phyloP scores from a whole-genome alignment of 2,113 vertebrate genomes.

The Zeus faber region DNA sequence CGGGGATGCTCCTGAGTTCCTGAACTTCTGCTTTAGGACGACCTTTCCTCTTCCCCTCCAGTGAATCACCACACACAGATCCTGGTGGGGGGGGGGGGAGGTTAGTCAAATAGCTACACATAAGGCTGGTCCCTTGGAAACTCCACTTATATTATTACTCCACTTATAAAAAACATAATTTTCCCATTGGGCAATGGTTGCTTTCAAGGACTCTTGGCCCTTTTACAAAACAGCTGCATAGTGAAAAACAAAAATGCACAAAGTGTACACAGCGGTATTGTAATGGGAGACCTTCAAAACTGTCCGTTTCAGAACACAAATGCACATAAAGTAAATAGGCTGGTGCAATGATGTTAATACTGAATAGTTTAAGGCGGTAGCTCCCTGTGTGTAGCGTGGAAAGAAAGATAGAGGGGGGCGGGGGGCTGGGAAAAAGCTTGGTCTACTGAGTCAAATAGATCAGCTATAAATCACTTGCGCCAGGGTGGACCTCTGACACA shows the following conservation, averaged over 20 bases:
- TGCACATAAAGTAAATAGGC: not conserved
- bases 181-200: too few species aligned
- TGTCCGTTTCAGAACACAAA: not conserved
- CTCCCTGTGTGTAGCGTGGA: not conserved
- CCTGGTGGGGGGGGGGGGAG: conserved; percentile 56
- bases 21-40: conserved; percentile 87
- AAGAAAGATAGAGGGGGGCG: not conserved
- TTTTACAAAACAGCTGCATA: not conserved
- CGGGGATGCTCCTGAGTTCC: conserved; percentile 90
- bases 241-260: not conserved
- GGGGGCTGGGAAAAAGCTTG: not conserved
- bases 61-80: conserved; percentile 79
- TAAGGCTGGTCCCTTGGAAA: too few species aligned
- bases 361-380: not conserved
- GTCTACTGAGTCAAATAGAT: conserved; percentile 49
- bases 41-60: conserved; percentile 90
- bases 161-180: not conserved
- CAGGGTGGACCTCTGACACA: conserved; percentile 63
- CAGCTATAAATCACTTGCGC: conserved; percentile 50
- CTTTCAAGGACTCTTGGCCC: not conserved
- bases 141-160: not conserved
- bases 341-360: not conserved
- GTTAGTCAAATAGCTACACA: too few species aligned
- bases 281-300: not conserved
- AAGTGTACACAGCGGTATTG: not conserved